Percentiles rank a stretch among this genome's conserved stretches.
Conservation (phyloP, 2,888 invertebrate species). For the Pimpla rufipes region DNA sequence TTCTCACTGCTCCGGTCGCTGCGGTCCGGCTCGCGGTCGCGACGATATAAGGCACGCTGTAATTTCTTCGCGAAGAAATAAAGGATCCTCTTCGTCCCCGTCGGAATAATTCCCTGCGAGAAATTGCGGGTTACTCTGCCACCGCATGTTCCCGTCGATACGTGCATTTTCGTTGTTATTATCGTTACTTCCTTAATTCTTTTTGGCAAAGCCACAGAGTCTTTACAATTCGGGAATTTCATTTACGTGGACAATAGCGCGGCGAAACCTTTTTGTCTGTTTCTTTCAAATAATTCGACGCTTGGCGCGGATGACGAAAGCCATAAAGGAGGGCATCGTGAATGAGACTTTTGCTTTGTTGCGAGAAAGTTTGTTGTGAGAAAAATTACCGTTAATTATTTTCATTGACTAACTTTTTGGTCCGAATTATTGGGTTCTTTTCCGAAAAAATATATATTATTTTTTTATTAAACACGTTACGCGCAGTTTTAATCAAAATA, state of each 20-base stretch:
- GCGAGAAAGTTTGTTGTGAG: not conserved
- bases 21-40: slow-evolving; percentile 69
- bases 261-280: slow-evolving; percentile 24
- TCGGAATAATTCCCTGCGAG: slow-evolving; percentile 55
- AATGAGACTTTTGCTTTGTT: slow-evolving; percentile 36
- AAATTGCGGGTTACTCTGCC: slow-evolving; percentile 66
- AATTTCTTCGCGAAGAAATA: slow-evolving; percentile 78
- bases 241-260: slow-evolving; percentile 38
- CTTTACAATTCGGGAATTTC: slow-evolving; percentile 50
- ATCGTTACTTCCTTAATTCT: not conserved
- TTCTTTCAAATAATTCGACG: slow-evolving; percentile 25
- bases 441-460: too few species aligned
- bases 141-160: slow-evolving; percentile 66
- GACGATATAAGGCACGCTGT: slow-evolving; percentile 75
- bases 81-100: slow-evolving; percentile 68
- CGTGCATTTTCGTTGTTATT: slow-evolving; percentile 58
- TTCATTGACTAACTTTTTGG: too few species aligned
- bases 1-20: slow-evolving; percentile 58
- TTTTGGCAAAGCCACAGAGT: slow-evolving; percentile 13
- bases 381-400: not conserved
- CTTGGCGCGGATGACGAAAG: slow-evolving; percentile 22
- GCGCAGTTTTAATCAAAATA: too few species aligned
- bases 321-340: slow-evolving; percentile 32
- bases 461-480: too few species aligned
- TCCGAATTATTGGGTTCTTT: too few species aligned